phyloP scores from a whole-genome alignment of 2,888 invertebrate species.

The Melieria picta region DNA sequence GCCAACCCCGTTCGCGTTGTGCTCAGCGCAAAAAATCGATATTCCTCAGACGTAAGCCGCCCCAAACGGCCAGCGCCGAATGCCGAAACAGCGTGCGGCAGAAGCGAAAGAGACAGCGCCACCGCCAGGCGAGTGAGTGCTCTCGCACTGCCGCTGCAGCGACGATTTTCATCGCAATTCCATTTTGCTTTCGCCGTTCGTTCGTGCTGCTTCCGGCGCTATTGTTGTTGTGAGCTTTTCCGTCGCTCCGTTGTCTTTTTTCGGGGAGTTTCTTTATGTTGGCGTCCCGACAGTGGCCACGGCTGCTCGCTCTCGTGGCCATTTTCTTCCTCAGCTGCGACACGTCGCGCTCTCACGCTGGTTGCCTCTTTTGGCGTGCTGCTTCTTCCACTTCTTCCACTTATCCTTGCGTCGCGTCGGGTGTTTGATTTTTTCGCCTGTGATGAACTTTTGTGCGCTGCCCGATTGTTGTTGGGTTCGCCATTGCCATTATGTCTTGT shows the following conservation, averaged over 20 bases:
- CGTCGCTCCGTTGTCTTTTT: constrained; percentile 6
- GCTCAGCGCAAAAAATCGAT: constrained; percentile 51
- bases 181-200: constrained; percentile 32
- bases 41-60: constrained; percentile 54
- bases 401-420: not conserved
- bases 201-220: no score
- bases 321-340: not conserved
- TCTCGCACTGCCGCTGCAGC: no score
- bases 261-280: constrained; percentile 27
- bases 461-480: not conserved
- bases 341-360: not conserved
- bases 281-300: constrained; percentile 17
- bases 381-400: not conserved
- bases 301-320: not conserved
- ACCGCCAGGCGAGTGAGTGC: not conserved
- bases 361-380: not conserved
- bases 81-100: not conserved
- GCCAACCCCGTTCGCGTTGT: not conserved
- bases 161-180: constrained; percentile 36
- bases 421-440: not conserved
- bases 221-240: no score
- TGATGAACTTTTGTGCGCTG: constrained; percentile 9
- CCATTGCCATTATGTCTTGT: no score
- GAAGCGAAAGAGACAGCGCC: constrained; percentile 1
- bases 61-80: constrained; percentile 2